Evolutionary conservation across 2,113 vertebrate species (phyloP).

Genomic region (Pandion haliaetus): DNA sequence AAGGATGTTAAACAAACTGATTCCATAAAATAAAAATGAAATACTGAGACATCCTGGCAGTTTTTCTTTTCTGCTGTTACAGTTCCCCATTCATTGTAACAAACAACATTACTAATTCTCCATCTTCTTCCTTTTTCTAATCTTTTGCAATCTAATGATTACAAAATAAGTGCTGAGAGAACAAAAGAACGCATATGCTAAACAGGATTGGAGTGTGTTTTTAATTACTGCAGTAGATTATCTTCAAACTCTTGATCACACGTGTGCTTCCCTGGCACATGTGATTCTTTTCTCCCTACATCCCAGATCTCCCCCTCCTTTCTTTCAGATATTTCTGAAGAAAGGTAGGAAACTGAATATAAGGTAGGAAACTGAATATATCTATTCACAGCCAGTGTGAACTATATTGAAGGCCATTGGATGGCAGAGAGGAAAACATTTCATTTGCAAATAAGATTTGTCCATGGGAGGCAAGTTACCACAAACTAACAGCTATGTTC

Average conservation of each 20-base stretch:
- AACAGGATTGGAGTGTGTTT: background rate
- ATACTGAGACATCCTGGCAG: background rate
- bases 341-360: background rate
- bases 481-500: background rate
- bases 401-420: background rate
- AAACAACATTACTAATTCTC: background rate
- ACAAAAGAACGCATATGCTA: background rate
- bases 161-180: constrained; percentile 6
- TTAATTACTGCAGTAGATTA: constrained; percentile 49
- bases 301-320: background rate
- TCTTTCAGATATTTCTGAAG: background rate
- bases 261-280: background rate
- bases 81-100: background rate
- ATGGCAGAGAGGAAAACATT: background rate
- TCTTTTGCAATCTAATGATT: background rate
- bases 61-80: background rate
- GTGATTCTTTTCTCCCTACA: background rate
- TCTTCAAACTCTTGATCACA: constrained; percentile 8
- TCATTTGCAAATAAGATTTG: background rate
- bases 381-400: background rate
- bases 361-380: background rate
- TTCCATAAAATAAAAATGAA: background rate
- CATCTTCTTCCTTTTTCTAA: background rate
- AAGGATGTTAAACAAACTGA: background rate
- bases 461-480: background rate